A percentile compares a stretch with the other conserved stretches of the same genome.
Conservation (phyloP, 2,113 vertebrate genomes). For the Seriola aureovittata region DNA sequence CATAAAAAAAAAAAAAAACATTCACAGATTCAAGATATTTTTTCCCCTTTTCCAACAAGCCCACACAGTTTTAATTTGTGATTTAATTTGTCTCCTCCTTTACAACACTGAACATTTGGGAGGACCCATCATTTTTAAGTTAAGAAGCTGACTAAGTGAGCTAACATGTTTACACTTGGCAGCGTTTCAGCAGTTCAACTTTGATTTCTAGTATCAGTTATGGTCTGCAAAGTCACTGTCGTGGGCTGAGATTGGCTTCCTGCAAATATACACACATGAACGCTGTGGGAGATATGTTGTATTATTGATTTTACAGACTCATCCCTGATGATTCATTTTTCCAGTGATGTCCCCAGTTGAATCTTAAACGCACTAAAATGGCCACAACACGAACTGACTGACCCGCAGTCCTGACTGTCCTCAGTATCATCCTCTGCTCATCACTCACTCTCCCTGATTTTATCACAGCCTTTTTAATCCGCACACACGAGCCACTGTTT, state of each 20-base stretch:
- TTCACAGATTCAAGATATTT: too few species aligned
- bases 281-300: not conserved
- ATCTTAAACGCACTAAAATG: not conserved
- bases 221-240: not conserved
- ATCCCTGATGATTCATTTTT: slow-evolving; percentile 9
- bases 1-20: too few species aligned
- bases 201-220: not conserved
- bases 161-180: too few species aligned
- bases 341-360: not conserved
- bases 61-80: not conserved
- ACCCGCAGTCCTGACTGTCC: not conserved
- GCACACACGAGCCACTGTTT: not conserved
- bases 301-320: not conserved
- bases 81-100: not conserved
- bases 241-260: not conserved
- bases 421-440: not conserved
- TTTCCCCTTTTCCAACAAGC: too few species aligned
- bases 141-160: too few species aligned
- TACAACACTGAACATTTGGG: not conserved
- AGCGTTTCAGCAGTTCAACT: too few species aligned
- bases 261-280: not conserved
- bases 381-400: not conserved
- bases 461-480: slow-evolving; percentile 53
- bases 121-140: not conserved
- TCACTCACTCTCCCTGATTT: slow-evolving; percentile 2